Base-by-base conservation (phyloP, 2,113 vertebrate genomes). In the Leptobrachium ailaonicum region DNA sequence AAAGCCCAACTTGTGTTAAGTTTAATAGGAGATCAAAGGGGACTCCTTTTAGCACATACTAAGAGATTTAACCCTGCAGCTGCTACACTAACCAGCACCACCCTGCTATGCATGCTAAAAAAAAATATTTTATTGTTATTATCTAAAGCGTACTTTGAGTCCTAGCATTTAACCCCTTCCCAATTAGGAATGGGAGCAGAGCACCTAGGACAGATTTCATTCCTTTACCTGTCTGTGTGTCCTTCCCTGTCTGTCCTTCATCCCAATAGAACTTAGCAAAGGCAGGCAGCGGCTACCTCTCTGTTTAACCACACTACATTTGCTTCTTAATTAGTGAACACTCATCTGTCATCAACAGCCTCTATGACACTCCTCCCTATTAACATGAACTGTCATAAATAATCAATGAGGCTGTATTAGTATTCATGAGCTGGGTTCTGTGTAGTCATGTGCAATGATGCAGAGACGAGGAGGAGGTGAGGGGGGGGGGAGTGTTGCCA, bases 341-440 rank as follows among this genome's bases (percentile, higher is more conserved):
- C 93, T 92, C 91, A 89, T 86, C 88, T 91, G 90, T 93, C 86
- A 92, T 80, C 85, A 89, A 79, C 80, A 83, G 90, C 91, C 89
- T 90, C 94, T 92, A 90, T 90, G 91, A 92, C 87, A 91, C 92
- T 88, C 91, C 93, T 92, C 93, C 94, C 85, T 83, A 85, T 94
- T 91, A 94, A 90, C 89, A 91, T 89, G 77, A 90, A 92, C 90
- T 90, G 89, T 94, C 91, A 95, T 97, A 94, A 95, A 96, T 96
- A 96, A 92, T 92, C 88, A 97, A 96, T 89, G 91, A 89, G 83
- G 32, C 67, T 11, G 79, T 90, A 92, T 94, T 92, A 94, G 94
- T 96, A 99, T 98, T 96, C 95, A 98, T 95, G 94, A 96, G 92
- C 86, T 94, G 92, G 91, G 93, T 89, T 93, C 92, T 88, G 90